These are phyloP conservation scores for Amblyraja radiata DNA, from an alignment of 2,797 vertebrate genomes.

Conservation along the genomic window DNA sequence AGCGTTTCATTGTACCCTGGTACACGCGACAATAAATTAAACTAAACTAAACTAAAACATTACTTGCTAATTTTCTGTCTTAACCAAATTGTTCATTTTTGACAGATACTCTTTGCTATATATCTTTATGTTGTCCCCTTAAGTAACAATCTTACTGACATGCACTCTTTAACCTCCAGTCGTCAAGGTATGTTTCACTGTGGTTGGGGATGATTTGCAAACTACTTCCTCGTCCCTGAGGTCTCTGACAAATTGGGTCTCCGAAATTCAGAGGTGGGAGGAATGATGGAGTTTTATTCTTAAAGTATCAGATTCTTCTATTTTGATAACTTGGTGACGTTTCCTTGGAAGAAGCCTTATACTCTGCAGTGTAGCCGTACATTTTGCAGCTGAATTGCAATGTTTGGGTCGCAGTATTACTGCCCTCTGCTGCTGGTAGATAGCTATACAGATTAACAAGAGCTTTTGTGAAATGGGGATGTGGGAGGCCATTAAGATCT, in stretches of 20 bases:
- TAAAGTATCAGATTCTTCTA: not conserved
- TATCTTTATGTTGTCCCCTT: not conserved
- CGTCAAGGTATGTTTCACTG: not conserved
- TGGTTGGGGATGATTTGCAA: not conserved
- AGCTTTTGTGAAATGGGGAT: not conserved
- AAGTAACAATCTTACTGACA: not conserved
- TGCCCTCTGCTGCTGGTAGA: not conserved
- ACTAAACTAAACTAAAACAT: not conserved
- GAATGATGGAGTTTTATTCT: slow-evolving; percentile 1
- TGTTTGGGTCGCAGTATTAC: not conserved
- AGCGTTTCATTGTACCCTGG: too few relatives aligned
- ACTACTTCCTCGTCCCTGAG: not conserved
- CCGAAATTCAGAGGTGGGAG: not conserved
- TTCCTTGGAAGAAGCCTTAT: not conserved
- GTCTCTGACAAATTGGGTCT: not conserved
- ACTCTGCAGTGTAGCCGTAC: not conserved
- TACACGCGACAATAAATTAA: too few relatives aligned
- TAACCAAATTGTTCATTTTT: not conserved
- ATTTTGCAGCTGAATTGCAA: not conserved
- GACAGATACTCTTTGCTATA: not conserved
- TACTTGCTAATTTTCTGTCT: not conserved
- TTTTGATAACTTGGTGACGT: too few relatives aligned
- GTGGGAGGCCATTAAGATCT: not conserved
- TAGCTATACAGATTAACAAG: not conserved
- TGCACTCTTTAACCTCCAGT: not conserved